Evolutionary conservation across 2,113 vertebrate genomes (phyloP), one percentile per base, ranked within the genome.

Genomic region (Chunga burmeisteri): DNA sequence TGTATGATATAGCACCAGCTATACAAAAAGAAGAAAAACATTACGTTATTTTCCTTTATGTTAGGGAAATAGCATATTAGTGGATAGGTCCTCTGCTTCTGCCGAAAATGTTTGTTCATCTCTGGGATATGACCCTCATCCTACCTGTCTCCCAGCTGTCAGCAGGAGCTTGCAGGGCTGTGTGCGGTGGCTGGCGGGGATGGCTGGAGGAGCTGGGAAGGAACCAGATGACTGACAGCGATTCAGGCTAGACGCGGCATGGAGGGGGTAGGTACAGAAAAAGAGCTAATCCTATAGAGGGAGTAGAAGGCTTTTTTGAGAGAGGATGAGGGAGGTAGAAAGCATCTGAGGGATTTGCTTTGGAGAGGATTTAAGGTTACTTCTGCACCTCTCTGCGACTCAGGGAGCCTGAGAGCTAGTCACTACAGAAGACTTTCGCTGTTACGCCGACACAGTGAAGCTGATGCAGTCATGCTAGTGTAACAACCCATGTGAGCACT

Each of bases 181-280:
- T 13, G 55, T 90, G 88, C 14, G 13, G 40, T 88, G 82, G 82
- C 90, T 94, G 75, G 82, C 92, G 67, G 82, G 88, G 63, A 66
- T 88, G 86, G 93, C 95, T 97, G 93, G 73, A 88, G 81, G 77
- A 90, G 47, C 91, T 81, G 86, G 80, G 91, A 85, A 80, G 62
- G 36, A 91, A 91, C 87, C 46, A 25, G 62, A 26, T 93, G 94
- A 96, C 74, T 95, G 94, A 91, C 87, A 95, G 87, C 3, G 1
- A 88, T 50, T 81, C 87, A 58, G 89, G 62, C 50, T 79, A 59
- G 50, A 89, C 7, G 1, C 11, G 0, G 46, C 52, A 3, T 36
- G 59, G 62, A 85, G 68, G 30, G 72, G 78, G 74, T 80, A 82
- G 87, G 90, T 75, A 94, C 58, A 72, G 66, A 66, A 70, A 88